These are phyloP conservation scores for Leucozona laternaria DNA, from an alignment of 2,888 invertebrate species.

Conservation along the genomic window DNA sequence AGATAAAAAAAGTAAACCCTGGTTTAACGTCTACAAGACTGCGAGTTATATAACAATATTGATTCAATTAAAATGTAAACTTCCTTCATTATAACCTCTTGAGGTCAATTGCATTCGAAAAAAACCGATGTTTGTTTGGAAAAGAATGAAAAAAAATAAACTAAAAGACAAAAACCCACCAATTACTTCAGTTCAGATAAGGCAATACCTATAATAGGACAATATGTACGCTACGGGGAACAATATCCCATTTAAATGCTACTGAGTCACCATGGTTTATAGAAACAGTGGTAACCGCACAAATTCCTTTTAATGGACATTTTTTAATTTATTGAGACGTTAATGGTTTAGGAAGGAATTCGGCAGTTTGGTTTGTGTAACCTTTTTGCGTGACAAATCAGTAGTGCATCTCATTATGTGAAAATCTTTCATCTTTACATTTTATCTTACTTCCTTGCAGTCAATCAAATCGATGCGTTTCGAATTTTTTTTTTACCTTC, in stretches of 20 bases:
- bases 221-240: not conserved
- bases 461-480: constrained; percentile 15
- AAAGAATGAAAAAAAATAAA: not conserved
- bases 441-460: not conserved
- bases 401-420: constrained; percentile 30
- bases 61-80: not conserved
- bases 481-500: constrained; percentile 4
- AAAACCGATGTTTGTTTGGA: constrained; percentile 11
- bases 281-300: not conserved
- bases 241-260: not conserved
- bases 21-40: not conserved
- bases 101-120: constrained; percentile 1
- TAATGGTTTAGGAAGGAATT: constrained; percentile 20
- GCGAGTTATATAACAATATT: not conserved
- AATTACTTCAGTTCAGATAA: not conserved
- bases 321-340: constrained; percentile 29
- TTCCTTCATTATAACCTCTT: not conserved
- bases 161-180: not conserved
- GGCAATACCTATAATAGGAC: not conserved
- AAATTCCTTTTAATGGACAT: constrained; percentile 11
- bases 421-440: not conserved
- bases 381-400: constrained; percentile 39
- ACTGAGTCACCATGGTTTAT: not conserved
- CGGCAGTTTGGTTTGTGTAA: not conserved
- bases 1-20: not conserved